Percentiles rank a stretch among this genome's conserved stretches.
phyloP scores from a whole-genome alignment of 2,113 vertebrate species.

The Capreolus pygargus region DNA sequence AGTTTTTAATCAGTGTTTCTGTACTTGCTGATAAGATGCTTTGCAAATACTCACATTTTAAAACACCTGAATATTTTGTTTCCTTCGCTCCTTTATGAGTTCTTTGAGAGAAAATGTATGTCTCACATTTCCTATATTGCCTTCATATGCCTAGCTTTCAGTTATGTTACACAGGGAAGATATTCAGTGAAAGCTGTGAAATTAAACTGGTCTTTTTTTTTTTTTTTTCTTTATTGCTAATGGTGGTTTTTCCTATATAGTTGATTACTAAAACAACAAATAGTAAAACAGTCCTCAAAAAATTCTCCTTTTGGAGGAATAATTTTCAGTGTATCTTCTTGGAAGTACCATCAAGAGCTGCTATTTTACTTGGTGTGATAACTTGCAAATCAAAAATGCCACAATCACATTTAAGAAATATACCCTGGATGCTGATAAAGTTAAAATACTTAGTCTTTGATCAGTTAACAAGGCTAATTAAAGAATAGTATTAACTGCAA shows the following conservation, averaged over 20 bases:
- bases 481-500: not conserved
- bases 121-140: not conserved
- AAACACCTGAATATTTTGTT: not conserved
- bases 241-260: not conserved
- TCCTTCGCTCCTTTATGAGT: slow-evolving; percentile 14
- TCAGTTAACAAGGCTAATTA: not conserved
- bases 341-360: not conserved
- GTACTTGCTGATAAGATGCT: not conserved
- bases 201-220: not conserved
- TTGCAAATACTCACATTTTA: not conserved
- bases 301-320: slow-evolving; percentile 1
- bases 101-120: not conserved
- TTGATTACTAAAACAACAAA: slow-evolving; percentile 44
- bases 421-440: not conserved
- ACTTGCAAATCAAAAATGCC: not conserved
- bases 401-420: not conserved
- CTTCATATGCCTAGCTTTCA: not conserved
- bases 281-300: not conserved
- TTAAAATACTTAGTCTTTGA: not conserved
- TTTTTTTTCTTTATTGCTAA: not conserved
- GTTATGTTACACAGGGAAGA: not conserved
- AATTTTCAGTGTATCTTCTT: slow-evolving; percentile 22
- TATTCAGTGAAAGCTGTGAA: not conserved
- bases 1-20: not conserved
- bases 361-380: not conserved